Conservation (phyloP, 2,113 vertebrate genomes). For the Dasyornis broadbenti region DNA sequence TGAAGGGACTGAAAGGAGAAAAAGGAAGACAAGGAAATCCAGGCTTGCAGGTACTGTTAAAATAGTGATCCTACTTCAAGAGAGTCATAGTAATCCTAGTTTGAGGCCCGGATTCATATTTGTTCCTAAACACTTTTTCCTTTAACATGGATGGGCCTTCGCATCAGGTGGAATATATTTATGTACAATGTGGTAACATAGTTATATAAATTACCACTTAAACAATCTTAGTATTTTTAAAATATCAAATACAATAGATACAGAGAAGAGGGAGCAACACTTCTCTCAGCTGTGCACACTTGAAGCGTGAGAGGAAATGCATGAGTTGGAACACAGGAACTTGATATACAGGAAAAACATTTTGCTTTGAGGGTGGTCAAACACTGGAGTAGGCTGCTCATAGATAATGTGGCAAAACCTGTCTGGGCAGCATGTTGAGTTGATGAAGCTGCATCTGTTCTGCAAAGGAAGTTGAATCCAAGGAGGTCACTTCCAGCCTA, state of each 20-base stretch:
- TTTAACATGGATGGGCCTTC: background rate
- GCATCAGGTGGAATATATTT: background rate
- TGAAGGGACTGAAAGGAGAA: conserved; percentile 80
- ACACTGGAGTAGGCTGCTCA: background rate
- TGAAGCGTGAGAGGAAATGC: background rate
- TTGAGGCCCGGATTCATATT: background rate
- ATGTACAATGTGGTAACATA: background rate
- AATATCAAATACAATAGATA: background rate
- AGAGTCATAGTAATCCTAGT: background rate
- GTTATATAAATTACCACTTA: background rate
- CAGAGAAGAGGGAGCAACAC: background rate
- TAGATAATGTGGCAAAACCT: background rate
- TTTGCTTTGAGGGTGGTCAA: background rate
- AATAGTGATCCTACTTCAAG: background rate
- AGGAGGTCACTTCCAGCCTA: background rate
- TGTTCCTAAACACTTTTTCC: background rate
- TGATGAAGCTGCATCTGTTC: background rate
- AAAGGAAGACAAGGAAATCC: conserved; percentile 81
- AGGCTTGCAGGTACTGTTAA: conserved; percentile 78
- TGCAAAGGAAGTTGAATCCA: background rate
- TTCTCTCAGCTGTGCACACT: background rate
- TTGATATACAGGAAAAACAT: background rate
- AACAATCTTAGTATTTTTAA: background rate
- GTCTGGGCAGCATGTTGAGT: background rate
- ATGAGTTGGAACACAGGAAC: background rate